phyloP scores from a whole-genome alignment of 2,113 vertebrate genomes.

The Micronycteris hirsuta region DNA sequence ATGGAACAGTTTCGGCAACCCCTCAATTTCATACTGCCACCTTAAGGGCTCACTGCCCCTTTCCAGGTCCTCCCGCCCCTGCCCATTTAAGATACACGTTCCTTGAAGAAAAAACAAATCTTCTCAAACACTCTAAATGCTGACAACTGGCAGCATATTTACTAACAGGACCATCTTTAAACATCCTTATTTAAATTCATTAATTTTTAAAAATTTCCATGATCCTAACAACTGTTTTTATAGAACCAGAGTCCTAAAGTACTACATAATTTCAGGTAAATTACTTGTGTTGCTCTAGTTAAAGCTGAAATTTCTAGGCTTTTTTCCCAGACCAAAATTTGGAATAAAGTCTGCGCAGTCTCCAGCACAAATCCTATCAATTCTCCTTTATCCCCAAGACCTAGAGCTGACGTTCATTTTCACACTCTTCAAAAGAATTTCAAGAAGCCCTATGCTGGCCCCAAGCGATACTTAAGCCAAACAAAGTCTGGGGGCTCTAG shows the following conservation, averaged over 20 bases:
- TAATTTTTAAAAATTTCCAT: conserved; percentile 8
- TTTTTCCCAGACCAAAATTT: background rate
- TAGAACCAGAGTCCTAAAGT: background rate
- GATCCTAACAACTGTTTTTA: background rate
- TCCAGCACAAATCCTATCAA: background rate
- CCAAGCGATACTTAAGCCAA: background rate
- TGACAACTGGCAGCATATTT: background rate
- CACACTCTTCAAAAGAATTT: background rate
- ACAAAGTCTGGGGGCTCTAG: background rate
- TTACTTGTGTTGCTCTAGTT: background rate
- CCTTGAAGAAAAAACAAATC: background rate
- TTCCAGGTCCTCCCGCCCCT: background rate
- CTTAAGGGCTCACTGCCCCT: background rate
- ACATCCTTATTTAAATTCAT: background rate
- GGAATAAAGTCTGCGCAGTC: background rate
- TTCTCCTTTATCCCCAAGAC: background rate
- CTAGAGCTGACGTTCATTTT: background rate
- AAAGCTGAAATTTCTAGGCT: background rate
- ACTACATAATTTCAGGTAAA: background rate
- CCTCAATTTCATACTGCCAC: background rate
- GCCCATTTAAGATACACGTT: background rate
- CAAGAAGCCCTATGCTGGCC: background rate
- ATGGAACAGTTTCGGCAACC: background rate
- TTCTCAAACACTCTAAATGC: background rate
- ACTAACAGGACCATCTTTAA: background rate